Conservation (phyloP, 2,797 vertebrate species). For the Tadarida brasiliensis region DNA sequence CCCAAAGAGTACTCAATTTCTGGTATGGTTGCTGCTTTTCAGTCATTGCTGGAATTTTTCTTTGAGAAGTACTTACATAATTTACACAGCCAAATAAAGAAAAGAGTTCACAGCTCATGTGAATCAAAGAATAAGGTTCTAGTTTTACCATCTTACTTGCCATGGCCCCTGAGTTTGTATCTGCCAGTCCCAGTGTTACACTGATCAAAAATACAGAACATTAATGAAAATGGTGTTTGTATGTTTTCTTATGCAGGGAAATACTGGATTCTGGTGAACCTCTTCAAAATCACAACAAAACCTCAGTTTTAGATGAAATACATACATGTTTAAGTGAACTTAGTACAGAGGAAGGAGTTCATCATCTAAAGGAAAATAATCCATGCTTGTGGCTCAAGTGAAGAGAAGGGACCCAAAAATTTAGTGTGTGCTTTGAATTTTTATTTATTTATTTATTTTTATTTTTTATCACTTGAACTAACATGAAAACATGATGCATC, state of each 20-base stretch:
- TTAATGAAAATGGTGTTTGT: neutral
- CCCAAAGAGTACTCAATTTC: conserved; percentile 91
- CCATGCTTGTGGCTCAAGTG: neutral
- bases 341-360: neutral
- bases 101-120: neutral
- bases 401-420: neutral
- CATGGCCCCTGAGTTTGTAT: neutral
- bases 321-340: neutral
- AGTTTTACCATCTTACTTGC: conserved; percentile 4
- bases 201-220: neutral
- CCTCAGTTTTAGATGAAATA: neutral
- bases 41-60: conserved; percentile 90
- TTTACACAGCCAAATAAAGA: conserved; percentile 79
- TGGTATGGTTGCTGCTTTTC: conserved; percentile 91
- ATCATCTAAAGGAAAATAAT: neutral
- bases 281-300: conserved; percentile 20
- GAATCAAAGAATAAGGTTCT: conserved; percentile 54
- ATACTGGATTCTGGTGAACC: neutral
- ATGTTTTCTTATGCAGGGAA: neutral
- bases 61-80: conserved; percentile 87
- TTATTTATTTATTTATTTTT: neutral
- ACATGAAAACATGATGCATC: neutral
- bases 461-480: neutral
- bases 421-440: neutral
- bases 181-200: neutral